Evolutionary conservation across 2,888 invertebrate genomes (phyloP).

Genomic region (Oxystoma pomonae): DNA sequence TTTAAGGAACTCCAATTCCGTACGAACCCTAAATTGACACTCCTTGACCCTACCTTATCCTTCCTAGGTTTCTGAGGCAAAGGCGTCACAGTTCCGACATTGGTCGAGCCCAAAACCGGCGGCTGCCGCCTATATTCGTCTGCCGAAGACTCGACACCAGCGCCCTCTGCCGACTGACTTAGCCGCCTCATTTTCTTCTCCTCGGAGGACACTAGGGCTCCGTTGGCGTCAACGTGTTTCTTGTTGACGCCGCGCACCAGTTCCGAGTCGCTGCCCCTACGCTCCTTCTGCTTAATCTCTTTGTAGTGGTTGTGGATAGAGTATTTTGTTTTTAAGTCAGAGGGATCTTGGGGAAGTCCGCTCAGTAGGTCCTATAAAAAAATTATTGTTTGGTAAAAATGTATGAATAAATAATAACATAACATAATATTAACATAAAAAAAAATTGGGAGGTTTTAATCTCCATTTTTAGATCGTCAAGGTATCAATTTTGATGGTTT

Average conservation of each 20-base stretch:
- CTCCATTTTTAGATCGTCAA: too few relatives aligned
- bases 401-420: too few relatives aligned
- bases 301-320: slow-evolving; percentile 39
- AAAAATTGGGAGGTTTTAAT: too few relatives aligned
- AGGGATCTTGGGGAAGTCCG: background rate
- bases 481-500: too few relatives aligned
- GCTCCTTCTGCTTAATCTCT: slow-evolving; percentile 48
- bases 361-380: background rate
- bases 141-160: slow-evolving; percentile 16
- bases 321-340: slow-evolving; percentile 28
- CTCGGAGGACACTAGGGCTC: slow-evolving; percentile 47
- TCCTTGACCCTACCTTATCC: slow-evolving; percentile 40
- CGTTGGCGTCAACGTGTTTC: slow-evolving; percentile 53
- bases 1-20: too few relatives aligned
- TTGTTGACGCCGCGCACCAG: slow-evolving; percentile 36
- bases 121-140: slow-evolving; percentile 35
- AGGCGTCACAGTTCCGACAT: slow-evolving; percentile 60
- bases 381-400: too few relatives aligned
- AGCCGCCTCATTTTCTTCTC: slow-evolving; percentile 63
- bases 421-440: too few relatives aligned
- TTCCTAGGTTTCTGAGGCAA: slow-evolving; percentile 45
- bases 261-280: slow-evolving; percentile 53
- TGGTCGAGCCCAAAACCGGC: slow-evolving; percentile 59
- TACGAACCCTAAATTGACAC: too few relatives aligned
- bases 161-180: slow-evolving; percentile 49